Evolutionary conservation across 2,888 invertebrate species (phyloP).

Genomic region (Acleris emargana): DNA sequence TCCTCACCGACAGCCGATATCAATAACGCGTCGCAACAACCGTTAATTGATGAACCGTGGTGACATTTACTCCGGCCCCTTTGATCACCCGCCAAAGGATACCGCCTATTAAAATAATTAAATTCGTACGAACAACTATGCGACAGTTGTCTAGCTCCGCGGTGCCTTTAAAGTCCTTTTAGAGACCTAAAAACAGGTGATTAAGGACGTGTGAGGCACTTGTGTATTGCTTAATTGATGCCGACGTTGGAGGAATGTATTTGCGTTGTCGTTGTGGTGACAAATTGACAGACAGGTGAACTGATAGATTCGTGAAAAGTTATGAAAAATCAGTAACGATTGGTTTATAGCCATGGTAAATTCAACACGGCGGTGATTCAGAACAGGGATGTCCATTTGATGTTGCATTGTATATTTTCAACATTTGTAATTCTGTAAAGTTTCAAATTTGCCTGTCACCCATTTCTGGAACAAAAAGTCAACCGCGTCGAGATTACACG

Average conservation of each 20-base stretch:
- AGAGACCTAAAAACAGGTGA: slow-evolving; percentile 48
- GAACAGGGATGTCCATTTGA: too few relatives aligned
- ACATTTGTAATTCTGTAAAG: too few relatives aligned
- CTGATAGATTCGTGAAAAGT: slow-evolving; percentile 21
- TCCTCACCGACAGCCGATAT: slow-evolving; percentile 55
- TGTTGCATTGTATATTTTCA: too few relatives aligned
- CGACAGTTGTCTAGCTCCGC: slow-evolving; percentile 72
- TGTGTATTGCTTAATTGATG: slow-evolving; percentile 35
- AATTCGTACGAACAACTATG: slow-evolving; percentile 79
- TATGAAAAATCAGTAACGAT: not conserved
- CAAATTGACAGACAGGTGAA: slow-evolving; percentile 23
- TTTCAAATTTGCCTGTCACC: too few relatives aligned
- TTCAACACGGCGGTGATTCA: too few relatives aligned
- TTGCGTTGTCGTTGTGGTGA: slow-evolving; percentile 1
- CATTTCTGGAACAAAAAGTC: too few relatives aligned
- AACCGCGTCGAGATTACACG: too few relatives aligned
- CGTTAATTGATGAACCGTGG: slow-evolving; percentile 79
- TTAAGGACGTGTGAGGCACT: slow-evolving; percentile 39
- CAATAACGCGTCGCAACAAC: slow-evolving; percentile 70
- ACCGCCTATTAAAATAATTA: slow-evolving; percentile 67
- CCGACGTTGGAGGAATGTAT: slow-evolving; percentile 9
- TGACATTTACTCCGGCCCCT: slow-evolving; percentile 78
- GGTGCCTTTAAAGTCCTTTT: slow-evolving; percentile 48
- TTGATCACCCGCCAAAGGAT: slow-evolving; percentile 72
- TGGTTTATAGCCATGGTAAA: too few relatives aligned